Evolutionary conservation across 2,888 invertebrate genomes (phyloP), one percentile per base, ranked within the genome.

Genomic region (Nowickia ferox): DNA sequence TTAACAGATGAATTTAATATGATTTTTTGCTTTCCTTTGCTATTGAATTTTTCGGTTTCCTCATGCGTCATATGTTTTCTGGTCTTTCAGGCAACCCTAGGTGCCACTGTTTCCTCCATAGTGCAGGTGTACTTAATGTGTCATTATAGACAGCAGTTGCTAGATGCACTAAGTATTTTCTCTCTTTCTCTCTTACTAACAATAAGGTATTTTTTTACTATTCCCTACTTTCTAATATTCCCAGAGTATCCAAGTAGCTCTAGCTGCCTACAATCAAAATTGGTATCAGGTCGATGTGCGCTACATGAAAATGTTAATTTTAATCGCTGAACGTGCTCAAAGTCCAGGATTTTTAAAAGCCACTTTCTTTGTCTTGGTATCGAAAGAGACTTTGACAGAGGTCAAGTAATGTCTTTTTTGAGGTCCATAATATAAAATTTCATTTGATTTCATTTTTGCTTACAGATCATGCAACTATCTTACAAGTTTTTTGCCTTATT

Each of bases 401-500:
- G 92, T 91, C 2, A 77, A 79, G 74, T 30, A 13, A 2, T 6
- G n/a, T n/a, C n/a, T 2, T n/a, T 59, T 30, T 17, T n/a, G n/a
- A 38, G 0, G 2, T 11, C 2, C 1, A n/a, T 13, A 69, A 40
- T 38, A 13, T 1, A 9, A 15, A 15, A 2, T 11, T 13, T 17
- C 9, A 30, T 44, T 19, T 46, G 10, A 48, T 72, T 53, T 44
- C 8, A 22, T 13, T 9, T 19, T 22, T 30, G 6, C 5, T 74
- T 48, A 76, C 15, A 92, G 92, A 88, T 92, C 2, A 87, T 90
- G 42, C 91, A 91, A 69, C 76, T 91, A n/a, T 92, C 92, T 6
- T 91, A 91, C 80, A 90, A 92, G 81, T 92, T 91, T 82, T 92
- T 91, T 83, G 90, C 92, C 0, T 72, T 92, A 11, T 79, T 92